Conservation (phyloP, 1,140 invertebrate species). For the Meloidogyne chitwoodi region DNA sequence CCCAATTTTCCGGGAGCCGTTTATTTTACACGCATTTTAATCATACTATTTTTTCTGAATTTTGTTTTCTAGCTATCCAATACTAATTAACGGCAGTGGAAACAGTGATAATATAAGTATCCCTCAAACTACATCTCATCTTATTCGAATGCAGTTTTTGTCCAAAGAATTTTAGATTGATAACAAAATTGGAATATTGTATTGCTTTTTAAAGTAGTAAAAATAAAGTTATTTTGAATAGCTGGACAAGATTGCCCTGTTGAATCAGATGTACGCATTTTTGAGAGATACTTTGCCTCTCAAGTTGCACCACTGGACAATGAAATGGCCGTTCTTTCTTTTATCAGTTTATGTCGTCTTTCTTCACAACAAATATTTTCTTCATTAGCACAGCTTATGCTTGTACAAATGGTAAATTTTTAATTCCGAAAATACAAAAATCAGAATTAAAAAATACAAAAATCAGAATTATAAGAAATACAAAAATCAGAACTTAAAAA, state of each 20-base stretch:
- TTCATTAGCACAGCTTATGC: conserved; percentile 30
- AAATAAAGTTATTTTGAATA: background rate
- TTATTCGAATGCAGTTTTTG: conserved; percentile 5
- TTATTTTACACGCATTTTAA: too few relatives aligned
- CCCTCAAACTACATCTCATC: background rate
- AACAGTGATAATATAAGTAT: background rate
- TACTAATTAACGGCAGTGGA: background rate
- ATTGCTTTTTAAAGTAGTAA: background rate
- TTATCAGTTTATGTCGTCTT: conserved; percentile 27
- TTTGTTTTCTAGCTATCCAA: background rate
- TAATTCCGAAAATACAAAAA: too few relatives aligned
- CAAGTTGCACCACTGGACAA: conserved; percentile 20
- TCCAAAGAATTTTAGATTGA: conserved; percentile 13
- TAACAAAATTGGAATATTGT: conserved; percentile 25
- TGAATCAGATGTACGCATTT: conserved; percentile 24
- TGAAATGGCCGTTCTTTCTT: conserved; percentile 32
- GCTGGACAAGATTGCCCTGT: conserved; percentile 12
- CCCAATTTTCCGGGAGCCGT: too few relatives aligned
- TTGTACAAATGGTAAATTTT: conserved; percentile 22
- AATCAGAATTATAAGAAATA: too few relatives aligned
- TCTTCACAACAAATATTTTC: conserved; percentile 16
- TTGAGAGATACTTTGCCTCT: conserved; percentile 29
- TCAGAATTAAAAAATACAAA: too few relatives aligned
- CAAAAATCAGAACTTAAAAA: too few relatives aligned
- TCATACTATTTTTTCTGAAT: background rate